Evolutionary conservation across 2,797 vertebrate species (phyloP).

Genomic region (Hippocampus kuda): DNA sequence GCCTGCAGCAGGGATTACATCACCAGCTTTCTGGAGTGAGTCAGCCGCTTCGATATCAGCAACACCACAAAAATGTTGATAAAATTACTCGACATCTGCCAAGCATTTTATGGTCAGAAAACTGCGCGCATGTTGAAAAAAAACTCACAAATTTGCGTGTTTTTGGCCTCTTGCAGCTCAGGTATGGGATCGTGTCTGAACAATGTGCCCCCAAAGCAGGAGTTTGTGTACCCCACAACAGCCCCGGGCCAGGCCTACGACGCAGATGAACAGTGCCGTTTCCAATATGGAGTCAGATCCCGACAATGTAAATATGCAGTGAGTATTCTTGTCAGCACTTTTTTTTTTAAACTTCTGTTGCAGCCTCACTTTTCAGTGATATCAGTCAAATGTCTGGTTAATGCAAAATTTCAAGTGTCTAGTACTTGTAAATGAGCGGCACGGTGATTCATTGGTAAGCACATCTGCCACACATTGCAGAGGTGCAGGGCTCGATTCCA

Average conservation of each 20-base stretch:
- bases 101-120: neutral
- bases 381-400: neutral
- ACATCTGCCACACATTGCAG: too few relatives aligned
- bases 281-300: constrained; percentile 96
- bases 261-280: constrained; percentile 93
- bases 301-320: constrained; percentile 99
- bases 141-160: neutral
- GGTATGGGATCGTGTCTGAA: constrained; percentile 92
- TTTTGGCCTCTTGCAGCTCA: constrained; percentile 63
- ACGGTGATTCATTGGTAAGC: too few relatives aligned
- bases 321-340: constrained; percentile 41
- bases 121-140: neutral
- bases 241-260: constrained; percentile 93
- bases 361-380: neutral
- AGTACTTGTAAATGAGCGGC: too few relatives aligned
- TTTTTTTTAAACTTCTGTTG: neutral
- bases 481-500: too few relatives aligned
- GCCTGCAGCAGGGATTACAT: constrained; percentile 97
- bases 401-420: neutral
- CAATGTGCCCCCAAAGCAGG: constrained; percentile 88
- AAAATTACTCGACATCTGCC: constrained; percentile 9
- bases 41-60: constrained; percentile 33
- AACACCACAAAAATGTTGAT: constrained; percentile 35
- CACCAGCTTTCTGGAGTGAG: constrained; percentile 98
- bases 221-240: constrained; percentile 92